These are phyloP conservation scores for Trisateles emortualis DNA, from an alignment of 2,888 invertebrate species.

Conservation along the genomic window DNA sequence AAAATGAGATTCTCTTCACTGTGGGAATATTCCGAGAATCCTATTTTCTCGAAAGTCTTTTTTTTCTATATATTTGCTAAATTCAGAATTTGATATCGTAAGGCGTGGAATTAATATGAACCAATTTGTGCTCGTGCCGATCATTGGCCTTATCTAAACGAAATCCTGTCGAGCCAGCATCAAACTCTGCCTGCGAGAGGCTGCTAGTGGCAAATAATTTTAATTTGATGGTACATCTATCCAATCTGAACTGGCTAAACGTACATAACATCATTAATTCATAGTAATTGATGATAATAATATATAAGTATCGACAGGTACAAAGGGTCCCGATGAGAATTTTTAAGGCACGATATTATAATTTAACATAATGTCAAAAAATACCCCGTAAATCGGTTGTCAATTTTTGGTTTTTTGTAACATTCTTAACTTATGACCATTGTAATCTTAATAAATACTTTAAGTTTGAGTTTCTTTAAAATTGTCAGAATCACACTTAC, in stretches of 20 bases:
- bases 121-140: slow-evolving; percentile 54
- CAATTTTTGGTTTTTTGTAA: no score
- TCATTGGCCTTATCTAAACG: slow-evolving; percentile 56
- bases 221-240: slow-evolving; percentile 36
- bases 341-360: no score
- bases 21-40: neutral
- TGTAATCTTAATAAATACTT: no score
- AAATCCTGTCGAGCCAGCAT: slow-evolving; percentile 51
- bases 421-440: no score
- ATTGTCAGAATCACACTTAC: no score
- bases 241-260: slow-evolving; percentile 18
- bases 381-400: no score
- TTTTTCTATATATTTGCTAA: neutral
- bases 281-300: neutral
- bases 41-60: neutral
- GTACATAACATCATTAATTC: slow-evolving; percentile 2
- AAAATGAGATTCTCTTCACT: neutral
- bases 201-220: slow-evolving; percentile 30
- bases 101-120: slow-evolving; percentile 49
- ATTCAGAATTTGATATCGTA: slow-evolving; percentile 15
- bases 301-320: no score
- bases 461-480: no score
- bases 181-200: slow-evolving; percentile 34
- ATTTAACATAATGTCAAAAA: no score
- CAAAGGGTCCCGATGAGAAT: no score